phyloP scores from a whole-genome alignment of 2,797 vertebrate species.

The Xyrichtys novacula region DNA sequence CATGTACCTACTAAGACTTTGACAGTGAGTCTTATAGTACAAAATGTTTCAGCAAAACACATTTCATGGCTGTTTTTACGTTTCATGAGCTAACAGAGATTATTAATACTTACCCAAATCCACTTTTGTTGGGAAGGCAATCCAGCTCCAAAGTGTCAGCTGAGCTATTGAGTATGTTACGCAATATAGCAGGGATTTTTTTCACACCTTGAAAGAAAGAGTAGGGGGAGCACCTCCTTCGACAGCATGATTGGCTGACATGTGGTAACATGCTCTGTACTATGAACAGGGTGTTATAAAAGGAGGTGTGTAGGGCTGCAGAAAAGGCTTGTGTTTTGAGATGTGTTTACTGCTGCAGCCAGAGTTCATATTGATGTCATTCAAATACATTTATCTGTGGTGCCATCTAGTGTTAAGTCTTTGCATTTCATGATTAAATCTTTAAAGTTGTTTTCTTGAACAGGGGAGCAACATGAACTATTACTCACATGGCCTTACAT shows the following conservation, averaged over 20 bases:
- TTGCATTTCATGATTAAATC: not conserved
- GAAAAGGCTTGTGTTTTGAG: conserved; percentile 13
- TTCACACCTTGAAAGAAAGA: not conserved
- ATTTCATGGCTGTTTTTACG: not conserved
- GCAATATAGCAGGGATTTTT: not conserved
- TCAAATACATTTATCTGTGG: not conserved
- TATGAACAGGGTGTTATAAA: not conserved
- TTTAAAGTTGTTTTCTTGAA: not conserved
- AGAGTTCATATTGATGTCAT: not conserved
- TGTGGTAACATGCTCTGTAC: not conserved
- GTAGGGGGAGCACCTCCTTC: not conserved
- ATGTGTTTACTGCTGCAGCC: not conserved
- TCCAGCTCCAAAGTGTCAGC: not conserved
- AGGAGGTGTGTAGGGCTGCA: not conserved
- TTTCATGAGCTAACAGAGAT: not conserved
- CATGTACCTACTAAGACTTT: not conserved
- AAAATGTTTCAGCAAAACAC: not conserved
- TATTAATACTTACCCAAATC: conserved; percentile 48
- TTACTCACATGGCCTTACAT: not conserved
- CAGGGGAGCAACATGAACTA: not conserved
- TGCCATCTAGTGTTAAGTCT: conserved; percentile 61
- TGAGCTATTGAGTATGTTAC: not conserved
- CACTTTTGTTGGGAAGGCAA: not conserved
- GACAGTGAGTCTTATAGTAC: not conserved
- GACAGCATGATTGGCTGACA: not conserved